phyloP scores from a whole-genome alignment of 2,888 invertebrate genomes.

The Pachliopta kotzebuea region DNA sequence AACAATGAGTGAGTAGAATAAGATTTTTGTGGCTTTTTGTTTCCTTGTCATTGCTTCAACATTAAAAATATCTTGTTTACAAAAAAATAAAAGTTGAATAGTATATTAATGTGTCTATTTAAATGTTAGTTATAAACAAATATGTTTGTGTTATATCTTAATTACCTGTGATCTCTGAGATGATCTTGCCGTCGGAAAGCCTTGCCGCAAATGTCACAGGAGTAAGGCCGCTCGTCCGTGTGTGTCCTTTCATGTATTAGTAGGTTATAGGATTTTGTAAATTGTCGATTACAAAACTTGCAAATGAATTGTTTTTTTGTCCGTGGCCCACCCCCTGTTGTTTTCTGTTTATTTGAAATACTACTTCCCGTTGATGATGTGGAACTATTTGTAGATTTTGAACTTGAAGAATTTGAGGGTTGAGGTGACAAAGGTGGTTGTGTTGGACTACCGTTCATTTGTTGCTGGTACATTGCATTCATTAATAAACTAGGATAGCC shows the following conservation, averaged over 20 bases:
- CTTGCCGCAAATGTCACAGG: conserved; percentile 98
- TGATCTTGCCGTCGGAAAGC: conserved; percentile 99
- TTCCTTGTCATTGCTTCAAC: no score
- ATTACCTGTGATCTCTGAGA: conserved; percentile 94
- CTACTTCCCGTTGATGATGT: conserved; percentile 69
- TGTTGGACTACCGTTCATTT: conserved; percentile 72
- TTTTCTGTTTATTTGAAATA: conserved; percentile 72
- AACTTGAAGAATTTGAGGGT: conserved; percentile 64
- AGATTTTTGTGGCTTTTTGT: no score
- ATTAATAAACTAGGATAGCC: conserved; percentile 86
- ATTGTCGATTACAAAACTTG: conserved; percentile 98
- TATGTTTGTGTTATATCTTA: conserved; percentile 32
- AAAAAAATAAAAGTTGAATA: not conserved
- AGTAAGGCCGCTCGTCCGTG: conserved; percentile 98
- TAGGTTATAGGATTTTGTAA: conserved; percentile 98
- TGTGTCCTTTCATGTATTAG: conserved; percentile 98
- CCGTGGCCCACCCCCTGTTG: conserved; percentile 84
- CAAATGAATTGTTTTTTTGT: conserved; percentile 99
- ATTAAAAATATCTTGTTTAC: not conserved
- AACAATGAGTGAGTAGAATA: no score
- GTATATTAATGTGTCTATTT: not conserved
- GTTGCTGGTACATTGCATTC: conserved; percentile 84
- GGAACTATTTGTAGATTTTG: conserved; percentile 70
- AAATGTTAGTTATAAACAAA: not conserved
- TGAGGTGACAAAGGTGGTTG: conserved; percentile 71